Base-by-base conservation (phyloP, 2,888 invertebrate genomes). In the Pachymerium ferrugineum region DNA sequence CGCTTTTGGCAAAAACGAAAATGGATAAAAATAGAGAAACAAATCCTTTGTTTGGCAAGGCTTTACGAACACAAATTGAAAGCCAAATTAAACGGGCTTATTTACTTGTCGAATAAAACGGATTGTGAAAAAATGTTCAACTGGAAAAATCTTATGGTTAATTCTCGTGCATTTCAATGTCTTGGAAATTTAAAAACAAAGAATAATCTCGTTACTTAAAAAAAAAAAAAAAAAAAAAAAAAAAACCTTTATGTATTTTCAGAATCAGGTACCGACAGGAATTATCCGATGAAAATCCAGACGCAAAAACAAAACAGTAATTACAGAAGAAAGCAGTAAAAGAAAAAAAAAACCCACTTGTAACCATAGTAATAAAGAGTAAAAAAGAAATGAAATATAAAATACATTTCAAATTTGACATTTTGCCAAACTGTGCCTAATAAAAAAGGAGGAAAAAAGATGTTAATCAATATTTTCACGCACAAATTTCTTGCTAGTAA, bases 381-480 rank as follows among this genome's bases (percentile, higher is more conserved):
- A n/a, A n/a, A n/a, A n/a, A n/a, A n/a, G n/a, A n/a, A n/a, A n/a
- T n/a, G n/a, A n/a, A n/a, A n/a, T n/a, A n/a, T n/a, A n/a, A n/a
- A n/a, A n/a, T n/a, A n/a, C n/a, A n/a, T n/a, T 47, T 47, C 38
- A 47, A 16, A 19, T 47, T 47, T 47, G 47, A 47, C 47, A 47
- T 47, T 1, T 19, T 47, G 47, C 47, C 47, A 47, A 19, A 47
- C 16, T 8, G 19, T 47, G n/a, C n/a, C 47, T 47, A 47, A 47
- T 22, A 47, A n/a, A n/a, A n/a, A n/a, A n/a, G n/a, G n/a, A n/a
- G n/a, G n/a, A n/a, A n/a, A 47, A 47, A 22, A 5, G 22, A 22
- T 47, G 47, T 47, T 47, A 47, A 47, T 47, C 47, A 47, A 47
- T 47, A 47, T 47, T 47, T 47, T 47, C 47, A 47, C 47, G 47